phyloP scores from a whole-genome alignment of 2,113 vertebrate species.

The Lepus americanus region DNA sequence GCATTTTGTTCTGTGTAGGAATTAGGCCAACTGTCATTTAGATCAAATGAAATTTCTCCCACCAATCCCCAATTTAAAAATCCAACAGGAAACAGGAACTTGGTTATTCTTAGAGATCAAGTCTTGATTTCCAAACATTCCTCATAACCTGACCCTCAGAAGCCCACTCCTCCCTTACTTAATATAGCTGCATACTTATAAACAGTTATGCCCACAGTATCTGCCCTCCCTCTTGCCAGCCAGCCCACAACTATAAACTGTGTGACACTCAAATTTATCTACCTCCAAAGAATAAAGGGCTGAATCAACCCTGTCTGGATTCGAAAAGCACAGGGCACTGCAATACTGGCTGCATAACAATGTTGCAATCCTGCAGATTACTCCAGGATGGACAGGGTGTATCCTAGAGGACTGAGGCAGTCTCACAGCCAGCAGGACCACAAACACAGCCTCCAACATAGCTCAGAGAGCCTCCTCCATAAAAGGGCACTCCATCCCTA shows the following conservation, averaged over 20 bases:
- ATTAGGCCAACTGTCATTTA: slow-evolving; percentile 65
- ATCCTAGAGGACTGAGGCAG: slow-evolving; percentile 80
- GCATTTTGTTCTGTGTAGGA: slow-evolving; percentile 59
- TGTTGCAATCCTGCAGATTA: slow-evolving; percentile 74
- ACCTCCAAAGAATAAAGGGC: slow-evolving; percentile 84
- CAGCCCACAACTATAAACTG: slow-evolving; percentile 82
- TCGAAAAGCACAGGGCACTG: slow-evolving; percentile 81
- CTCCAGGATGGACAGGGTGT: slow-evolving; percentile 64
- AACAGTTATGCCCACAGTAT: slow-evolving; percentile 72
- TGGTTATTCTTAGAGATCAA: slow-evolving; percentile 66
- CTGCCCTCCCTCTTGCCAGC: slow-evolving; percentile 80
- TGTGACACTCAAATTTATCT: slow-evolving; percentile 85
- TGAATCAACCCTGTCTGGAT: slow-evolving; percentile 83
- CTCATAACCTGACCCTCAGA: slow-evolving; percentile 62
- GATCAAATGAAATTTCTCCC: slow-evolving; percentile 70
- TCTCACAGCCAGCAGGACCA: slow-evolving; percentile 81
- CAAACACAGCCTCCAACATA: slow-evolving; percentile 77
- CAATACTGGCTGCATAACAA: slow-evolving; percentile 72
- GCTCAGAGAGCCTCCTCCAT: slow-evolving; percentile 83
- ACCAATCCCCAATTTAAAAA: slow-evolving; percentile 66
- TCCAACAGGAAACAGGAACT: slow-evolving; percentile 63
- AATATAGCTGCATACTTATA: slow-evolving; percentile 64
- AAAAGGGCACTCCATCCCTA: slow-evolving; percentile 84
- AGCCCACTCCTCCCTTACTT: slow-evolving; percentile 71
- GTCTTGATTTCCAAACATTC: slow-evolving; percentile 60